Conservation (phyloP, 2,113 vertebrate genomes). For the Murina feae region DNA sequence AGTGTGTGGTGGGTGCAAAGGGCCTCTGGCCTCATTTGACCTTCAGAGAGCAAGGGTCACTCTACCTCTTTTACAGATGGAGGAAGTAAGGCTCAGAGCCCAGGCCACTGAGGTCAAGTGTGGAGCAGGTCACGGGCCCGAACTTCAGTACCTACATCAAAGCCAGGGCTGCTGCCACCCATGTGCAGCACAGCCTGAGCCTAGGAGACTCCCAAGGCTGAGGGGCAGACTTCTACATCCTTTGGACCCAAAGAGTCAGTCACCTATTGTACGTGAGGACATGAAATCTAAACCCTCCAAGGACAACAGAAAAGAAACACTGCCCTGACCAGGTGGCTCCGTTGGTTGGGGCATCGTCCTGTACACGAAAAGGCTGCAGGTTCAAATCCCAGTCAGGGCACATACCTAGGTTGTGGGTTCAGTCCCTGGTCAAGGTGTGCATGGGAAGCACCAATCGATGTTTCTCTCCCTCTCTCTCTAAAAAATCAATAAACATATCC, state of each 20-base stretch:
- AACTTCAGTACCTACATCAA: neutral
- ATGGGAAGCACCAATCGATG: neutral
- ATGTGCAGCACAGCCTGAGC: neutral
- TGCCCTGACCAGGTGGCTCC: neutral
- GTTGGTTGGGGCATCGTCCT: neutral
- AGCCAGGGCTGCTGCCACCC: neutral
- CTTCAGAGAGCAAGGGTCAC: neutral
- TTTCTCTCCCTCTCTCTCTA: neutral
- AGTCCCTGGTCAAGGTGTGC: neutral
- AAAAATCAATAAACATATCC: neutral
- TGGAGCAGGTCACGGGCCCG: neutral
- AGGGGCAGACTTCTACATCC: neutral
- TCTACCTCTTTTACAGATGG: neutral
- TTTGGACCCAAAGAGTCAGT: neutral
- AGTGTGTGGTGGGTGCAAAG: neutral
- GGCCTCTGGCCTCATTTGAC: neutral
- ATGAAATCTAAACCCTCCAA: neutral
- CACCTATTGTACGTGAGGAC: neutral
- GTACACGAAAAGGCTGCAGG: neutral
- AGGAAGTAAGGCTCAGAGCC: neutral
- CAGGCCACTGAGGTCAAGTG: neutral
- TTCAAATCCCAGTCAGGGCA: neutral
- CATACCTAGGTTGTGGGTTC: neutral
- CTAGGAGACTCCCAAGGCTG: fast-evolving
- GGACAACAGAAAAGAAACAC: neutral